phyloP scores from a whole-genome alignment of 2,113 vertebrate species.

The Gracilinanus agilis region DNA sequence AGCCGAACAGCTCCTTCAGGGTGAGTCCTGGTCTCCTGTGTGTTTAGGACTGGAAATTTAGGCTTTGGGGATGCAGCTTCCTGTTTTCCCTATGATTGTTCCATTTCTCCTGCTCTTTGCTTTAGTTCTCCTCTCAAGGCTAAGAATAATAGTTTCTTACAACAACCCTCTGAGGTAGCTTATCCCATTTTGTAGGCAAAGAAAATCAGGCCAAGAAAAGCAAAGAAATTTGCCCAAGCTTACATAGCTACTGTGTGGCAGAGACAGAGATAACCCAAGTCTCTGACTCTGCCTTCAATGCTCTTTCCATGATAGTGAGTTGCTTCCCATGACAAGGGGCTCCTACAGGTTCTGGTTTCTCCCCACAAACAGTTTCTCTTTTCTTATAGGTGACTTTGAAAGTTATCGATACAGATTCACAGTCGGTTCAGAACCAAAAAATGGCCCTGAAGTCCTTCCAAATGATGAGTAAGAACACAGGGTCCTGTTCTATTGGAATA shows the following conservation, averaged over 20 bases:
- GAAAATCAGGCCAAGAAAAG: background rate
- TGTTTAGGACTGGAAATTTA: background rate
- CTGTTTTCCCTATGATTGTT: background rate
- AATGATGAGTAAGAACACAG: slow-evolving; percentile 13
- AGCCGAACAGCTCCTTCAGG: background rate
- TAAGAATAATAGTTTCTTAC: background rate
- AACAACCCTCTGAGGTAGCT: background rate
- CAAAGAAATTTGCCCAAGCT: background rate
- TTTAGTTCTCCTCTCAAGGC: background rate
- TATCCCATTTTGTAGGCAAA: background rate
- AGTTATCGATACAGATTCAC: background rate
- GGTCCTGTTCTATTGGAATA: too few species aligned
- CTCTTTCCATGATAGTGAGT: background rate
- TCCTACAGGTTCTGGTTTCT: background rate
- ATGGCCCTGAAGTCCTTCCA: background rate
- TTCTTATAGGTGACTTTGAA: slow-evolving; percentile 3
- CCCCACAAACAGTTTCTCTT: background rate
- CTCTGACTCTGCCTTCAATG: background rate
- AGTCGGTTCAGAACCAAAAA: background rate
- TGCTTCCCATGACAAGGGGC: background rate
- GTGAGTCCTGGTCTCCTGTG: background rate
- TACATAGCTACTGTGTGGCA: background rate
- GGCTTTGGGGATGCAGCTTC: background rate
- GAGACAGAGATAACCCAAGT: background rate
- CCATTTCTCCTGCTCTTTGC: background rate